Evolutionary conservation across 2,888 invertebrate species (phyloP).

Genomic region (Xanthostigma xanthostigma): DNA sequence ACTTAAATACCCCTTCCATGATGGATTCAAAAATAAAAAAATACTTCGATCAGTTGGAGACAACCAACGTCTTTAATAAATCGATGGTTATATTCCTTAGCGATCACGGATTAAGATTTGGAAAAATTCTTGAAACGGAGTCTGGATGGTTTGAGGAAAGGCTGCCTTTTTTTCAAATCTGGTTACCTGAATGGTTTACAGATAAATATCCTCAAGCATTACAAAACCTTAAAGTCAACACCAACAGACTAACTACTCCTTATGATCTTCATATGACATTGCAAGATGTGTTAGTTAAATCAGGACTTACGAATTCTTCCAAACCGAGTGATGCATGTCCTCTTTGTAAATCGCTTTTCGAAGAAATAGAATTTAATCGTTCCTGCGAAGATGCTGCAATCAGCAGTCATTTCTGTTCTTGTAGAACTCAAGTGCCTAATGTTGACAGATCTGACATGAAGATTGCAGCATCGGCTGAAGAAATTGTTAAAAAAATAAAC

Average conservation of each 20-base stretch:
- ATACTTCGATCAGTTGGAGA: constrained; percentile 41
- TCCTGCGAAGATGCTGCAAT: constrained; percentile 55
- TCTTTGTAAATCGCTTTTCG: constrained; percentile 48
- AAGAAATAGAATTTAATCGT: constrained; percentile 39
- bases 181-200: constrained; percentile 46
- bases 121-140: constrained; percentile 47
- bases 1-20: constrained; percentile 46
- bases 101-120: constrained; percentile 67
- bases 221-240: constrained; percentile 41
- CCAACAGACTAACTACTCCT: constrained; percentile 54
- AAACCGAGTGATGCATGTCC: constrained; percentile 39
- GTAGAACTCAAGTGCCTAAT: constrained; percentile 38
- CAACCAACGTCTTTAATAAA: constrained; percentile 42
- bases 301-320: constrained; percentile 24
- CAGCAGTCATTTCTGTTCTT: constrained; percentile 63
- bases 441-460: constrained; percentile 32
- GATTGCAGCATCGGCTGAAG: constrained; percentile 29
- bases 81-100: constrained; percentile 59
- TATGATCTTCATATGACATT: constrained; percentile 62
- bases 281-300: constrained; percentile 41
- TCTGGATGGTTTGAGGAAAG: constrained; percentile 68
- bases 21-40: constrained; percentile 46
- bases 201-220: constrained; percentile 36
- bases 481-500: constrained; percentile 29
- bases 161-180: constrained; percentile 56